phyloP scores from a whole-genome alignment of 1,140 invertebrate genomes.

The Agraylea sexmaculata region DNA sequence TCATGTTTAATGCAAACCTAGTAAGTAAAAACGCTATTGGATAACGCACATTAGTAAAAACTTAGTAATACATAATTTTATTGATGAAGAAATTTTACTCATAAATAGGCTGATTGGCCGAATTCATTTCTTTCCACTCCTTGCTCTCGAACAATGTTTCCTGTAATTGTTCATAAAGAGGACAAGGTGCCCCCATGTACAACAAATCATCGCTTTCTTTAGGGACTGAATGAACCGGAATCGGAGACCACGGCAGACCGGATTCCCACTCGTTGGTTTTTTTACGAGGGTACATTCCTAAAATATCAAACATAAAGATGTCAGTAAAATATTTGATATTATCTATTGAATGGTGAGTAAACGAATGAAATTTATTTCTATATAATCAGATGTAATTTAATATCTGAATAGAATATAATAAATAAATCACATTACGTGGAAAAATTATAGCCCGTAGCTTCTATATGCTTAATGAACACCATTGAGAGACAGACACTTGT shows the following conservation, averaged over 20 bases:
- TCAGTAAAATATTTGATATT: slow-evolving; percentile 2
- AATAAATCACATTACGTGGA: no score
- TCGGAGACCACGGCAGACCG: slow-evolving; percentile 72
- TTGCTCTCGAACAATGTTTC: slow-evolving; percentile 42
- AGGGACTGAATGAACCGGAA: slow-evolving; percentile 72
- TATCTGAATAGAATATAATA: no score
- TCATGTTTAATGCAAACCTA: no score
- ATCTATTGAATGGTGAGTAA: not conserved
- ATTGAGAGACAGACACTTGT: no score
- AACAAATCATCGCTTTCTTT: slow-evolving; percentile 53
- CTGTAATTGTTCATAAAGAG: slow-evolving; percentile 46
- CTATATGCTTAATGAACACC: no score
- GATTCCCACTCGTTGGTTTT: slow-evolving; percentile 53
- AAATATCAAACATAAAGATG: slow-evolving; percentile 4
- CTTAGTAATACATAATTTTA: no score
- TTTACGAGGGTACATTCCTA: slow-evolving; percentile 53
- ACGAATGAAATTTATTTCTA: no score
- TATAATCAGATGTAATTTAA: no score
- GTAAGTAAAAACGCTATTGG: no score
- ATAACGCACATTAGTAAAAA: no score
- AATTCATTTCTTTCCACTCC: slow-evolving; percentile 45
- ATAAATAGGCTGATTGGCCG: slow-evolving; percentile 50
- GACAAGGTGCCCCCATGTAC: slow-evolving; percentile 52
- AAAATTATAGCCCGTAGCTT: no score
- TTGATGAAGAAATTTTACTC: slow-evolving; percentile 36